Conservation (phyloP, 1,140 invertebrate species). For the Zaprionus kolodkinae region DNA sequence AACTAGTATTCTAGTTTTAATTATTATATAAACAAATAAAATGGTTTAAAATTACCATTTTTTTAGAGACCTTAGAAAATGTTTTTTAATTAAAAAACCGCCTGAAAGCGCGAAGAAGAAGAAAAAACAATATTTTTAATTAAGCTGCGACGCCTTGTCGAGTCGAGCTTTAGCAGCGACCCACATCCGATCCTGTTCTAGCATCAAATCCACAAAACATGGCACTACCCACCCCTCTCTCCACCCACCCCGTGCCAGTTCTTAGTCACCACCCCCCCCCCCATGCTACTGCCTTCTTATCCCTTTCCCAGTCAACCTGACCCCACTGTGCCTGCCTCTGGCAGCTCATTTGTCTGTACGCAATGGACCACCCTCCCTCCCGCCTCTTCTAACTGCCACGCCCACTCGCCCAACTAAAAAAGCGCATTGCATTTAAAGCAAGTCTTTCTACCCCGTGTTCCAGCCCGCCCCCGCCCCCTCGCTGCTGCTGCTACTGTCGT, state of each 20-base stretch:
- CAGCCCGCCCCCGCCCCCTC: constrained; percentile 8
- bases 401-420: constrained; percentile 28
- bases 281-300: background rate
- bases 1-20: too few relatives aligned
- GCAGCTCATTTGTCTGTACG: constrained; percentile 40
- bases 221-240: constrained; percentile 31
- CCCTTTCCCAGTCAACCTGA: background rate
- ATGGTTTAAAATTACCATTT: too few relatives aligned
- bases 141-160: constrained; percentile 8
- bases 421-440: constrained; percentile 70
- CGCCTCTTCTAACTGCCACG: background rate
- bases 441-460: background rate
- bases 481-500: constrained; percentile 16
- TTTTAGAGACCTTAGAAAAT: too few relatives aligned
- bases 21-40: too few relatives aligned
- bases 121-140: constrained; percentile 40
- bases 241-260: background rate
- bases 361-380: constrained; percentile 1
- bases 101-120: too few relatives aligned
- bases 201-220: constrained; percentile 28
- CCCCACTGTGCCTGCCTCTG: background rate
- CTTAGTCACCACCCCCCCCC: background rate
- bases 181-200: constrained; percentile 53
- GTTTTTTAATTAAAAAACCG: constrained; percentile 28
- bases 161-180: constrained; percentile 30